Evolutionary conservation across 2,113 vertebrate species (phyloP).

Genomic region (Myanophis thanlyinensis): DNA sequence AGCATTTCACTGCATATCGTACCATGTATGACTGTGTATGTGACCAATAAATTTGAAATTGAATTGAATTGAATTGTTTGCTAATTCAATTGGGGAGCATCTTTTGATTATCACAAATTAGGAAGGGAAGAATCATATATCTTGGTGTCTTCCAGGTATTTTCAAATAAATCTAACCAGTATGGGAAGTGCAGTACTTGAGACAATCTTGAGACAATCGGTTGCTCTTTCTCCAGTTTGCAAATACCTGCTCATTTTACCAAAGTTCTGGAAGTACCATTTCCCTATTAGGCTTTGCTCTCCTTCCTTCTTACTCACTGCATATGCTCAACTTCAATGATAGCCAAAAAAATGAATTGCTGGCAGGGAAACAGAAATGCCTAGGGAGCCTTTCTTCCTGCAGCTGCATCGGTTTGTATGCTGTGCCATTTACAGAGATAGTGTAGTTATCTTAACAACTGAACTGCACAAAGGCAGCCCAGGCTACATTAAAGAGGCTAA

Average conservation of each 20-base stretch:
- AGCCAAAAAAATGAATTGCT: constrained; percentile 10
- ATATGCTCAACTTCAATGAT: neutral
- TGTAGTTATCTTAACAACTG: neutral
- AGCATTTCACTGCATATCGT: too few species aligned
- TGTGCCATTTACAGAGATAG: neutral
- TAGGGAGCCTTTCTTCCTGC: neutral
- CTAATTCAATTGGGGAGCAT: neutral
- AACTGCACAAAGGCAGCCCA: neutral
- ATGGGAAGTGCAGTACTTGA: neutral
- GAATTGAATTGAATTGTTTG: too few species aligned
- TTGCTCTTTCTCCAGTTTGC: neutral
- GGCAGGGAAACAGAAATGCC: neutral
- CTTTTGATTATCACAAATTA: neutral
- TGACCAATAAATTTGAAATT: too few species aligned
- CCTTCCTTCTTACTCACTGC: neutral
- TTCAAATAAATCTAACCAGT: neutral
- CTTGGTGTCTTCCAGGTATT: neutral
- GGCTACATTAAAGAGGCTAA: neutral
- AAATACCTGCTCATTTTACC: neutral
- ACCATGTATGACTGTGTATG: too few species aligned
- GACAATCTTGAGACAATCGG: neutral
- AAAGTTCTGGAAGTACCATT: neutral
- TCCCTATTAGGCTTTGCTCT: neutral
- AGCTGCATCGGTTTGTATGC: neutral
- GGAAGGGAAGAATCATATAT: neutral